Evolutionary conservation across 2,888 invertebrate species (phyloP).

Genomic region (Eupithecia pulchellata): DNA sequence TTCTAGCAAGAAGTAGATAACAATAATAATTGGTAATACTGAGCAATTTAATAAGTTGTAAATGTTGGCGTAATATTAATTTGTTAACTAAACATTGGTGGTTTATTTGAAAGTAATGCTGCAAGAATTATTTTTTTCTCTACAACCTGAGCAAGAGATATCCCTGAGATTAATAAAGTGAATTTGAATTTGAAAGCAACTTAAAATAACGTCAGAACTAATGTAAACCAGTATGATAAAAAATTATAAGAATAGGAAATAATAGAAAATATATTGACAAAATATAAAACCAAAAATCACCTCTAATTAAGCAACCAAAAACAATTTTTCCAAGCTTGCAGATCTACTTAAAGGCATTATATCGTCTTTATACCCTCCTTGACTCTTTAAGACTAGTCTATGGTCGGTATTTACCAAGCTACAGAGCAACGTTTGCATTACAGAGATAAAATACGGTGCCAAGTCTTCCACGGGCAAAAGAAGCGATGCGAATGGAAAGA

Average conservation of each 20-base stretch:
- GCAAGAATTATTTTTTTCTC: not conserved
- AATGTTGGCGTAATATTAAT: not conserved
- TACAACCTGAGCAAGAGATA: too few relatives aligned
- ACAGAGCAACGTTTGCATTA: constrained; percentile 77
- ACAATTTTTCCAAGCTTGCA: not conserved
- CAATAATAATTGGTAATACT: too few relatives aligned
- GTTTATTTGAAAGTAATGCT: not conserved
- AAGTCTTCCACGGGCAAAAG: constrained; percentile 80
- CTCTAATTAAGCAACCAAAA: not conserved
- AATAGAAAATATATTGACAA: not conserved
- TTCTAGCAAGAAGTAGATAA: not conserved
- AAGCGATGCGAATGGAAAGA: constrained; percentile 78
- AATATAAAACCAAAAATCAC: not conserved
- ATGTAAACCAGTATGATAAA: not conserved
- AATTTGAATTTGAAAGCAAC: not conserved
- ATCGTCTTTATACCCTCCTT: constrained; percentile 35
- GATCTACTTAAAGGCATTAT: constrained; percentile 17
- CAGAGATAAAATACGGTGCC: constrained; percentile 82
- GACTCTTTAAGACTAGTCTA: constrained; percentile 56
- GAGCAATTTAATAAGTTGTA: not conserved
- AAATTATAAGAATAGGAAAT: not conserved
- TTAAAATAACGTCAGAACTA: not conserved
- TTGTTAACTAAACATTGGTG: not conserved
- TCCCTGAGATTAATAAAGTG: not conserved
- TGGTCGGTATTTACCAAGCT: constrained; percentile 72